Base-by-base conservation (phyloP, 2,797 vertebrate species). In the Rhabdomys pumilio region DNA sequence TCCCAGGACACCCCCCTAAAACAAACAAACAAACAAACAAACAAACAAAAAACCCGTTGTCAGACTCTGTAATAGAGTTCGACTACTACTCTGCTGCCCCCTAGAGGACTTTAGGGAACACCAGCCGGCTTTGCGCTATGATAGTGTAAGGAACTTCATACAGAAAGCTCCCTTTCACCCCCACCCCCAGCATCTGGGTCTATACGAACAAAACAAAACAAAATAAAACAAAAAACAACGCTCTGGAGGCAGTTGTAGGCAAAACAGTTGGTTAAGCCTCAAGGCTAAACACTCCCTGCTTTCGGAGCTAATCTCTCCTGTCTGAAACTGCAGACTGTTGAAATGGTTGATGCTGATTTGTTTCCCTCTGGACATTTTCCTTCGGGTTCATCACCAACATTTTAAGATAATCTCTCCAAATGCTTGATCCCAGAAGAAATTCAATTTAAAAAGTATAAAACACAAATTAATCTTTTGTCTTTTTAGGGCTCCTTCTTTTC, bases 11-110 rank as follows among this genome's bases (percentile, higher is more conserved):
- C 6, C 29, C 17, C 34, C 17, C 34, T 19, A 19, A 57, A 57
- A 24, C 19, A 19, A 15, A 6, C 57, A 15, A 14, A 3, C 14
- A 15, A 17, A 2, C 4, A 55, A 55, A 55, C 12, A 55, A 55
- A 15, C 12, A 13, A 26, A 63, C 29, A 29, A 3, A 26, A 4
- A 34, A 34, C 2, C 12, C 10, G 24, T 44, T n/a, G 57, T 83
- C 44, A n/a, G 61, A 80, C 26, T 38, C 47, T 80, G 14, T 24
- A 73, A 57, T 63, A 38, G 22, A 50, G 8, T 73, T 22, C 92
- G 65, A 44, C 55, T 93, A 91, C 91, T 93, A 44, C 93, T 96
- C 79, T 97, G 92, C 96, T 97, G 97, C 96, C 96, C 93, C 67
- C 95, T 96, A 91, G 93, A 79, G 96, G 95, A 63, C 26, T 3